Percentiles rank a stretch among this genome's conserved stretches.
Evolutionary conservation across 1,140 invertebrate species (phyloP).

Genomic region (Philaenus spumarius): DNA sequence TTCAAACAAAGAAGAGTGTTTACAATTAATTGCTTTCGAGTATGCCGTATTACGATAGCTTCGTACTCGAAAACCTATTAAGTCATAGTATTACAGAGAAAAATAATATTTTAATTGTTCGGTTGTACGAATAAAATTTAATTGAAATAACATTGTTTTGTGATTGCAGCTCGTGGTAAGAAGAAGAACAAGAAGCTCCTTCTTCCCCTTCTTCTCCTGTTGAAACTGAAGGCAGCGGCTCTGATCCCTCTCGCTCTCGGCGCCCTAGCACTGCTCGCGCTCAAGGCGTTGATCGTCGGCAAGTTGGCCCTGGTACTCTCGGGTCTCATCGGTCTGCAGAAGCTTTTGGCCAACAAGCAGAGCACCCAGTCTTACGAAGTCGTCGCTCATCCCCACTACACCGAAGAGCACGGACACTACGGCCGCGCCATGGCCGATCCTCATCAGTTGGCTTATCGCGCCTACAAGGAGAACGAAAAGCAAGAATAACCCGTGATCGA

Average conservation of each 20-base stretch:
- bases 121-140: too few relatives aligned
- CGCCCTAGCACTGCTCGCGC: constrained; percentile 67
- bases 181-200: constrained; percentile 58
- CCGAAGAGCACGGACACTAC: constrained; percentile 52
- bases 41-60: too few relatives aligned
- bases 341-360: constrained; percentile 61
- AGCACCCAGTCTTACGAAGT: constrained; percentile 62
- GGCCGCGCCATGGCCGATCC: constrained; percentile 47
- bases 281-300: constrained; percentile 73
- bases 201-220: constrained; percentile 60
- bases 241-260: constrained; percentile 69
- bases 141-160: too few relatives aligned
- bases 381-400: constrained; percentile 56
- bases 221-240: constrained; percentile 71
- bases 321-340: constrained; percentile 68
- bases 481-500: background rate
- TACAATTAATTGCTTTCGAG: too few relatives aligned
- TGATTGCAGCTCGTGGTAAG: constrained; percentile 43
- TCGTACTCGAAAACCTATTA: too few relatives aligned
- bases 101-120: too few relatives aligned
- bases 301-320: constrained; percentile 71
- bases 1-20: too few relatives aligned
- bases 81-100: too few relatives aligned
- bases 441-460: constrained; percentile 57
- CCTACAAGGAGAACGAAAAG: constrained; percentile 37